These are phyloP conservation scores for Drosophila birchii DNA, from an alignment of 2,888 invertebrate species.

Conservation along the genomic window DNA sequence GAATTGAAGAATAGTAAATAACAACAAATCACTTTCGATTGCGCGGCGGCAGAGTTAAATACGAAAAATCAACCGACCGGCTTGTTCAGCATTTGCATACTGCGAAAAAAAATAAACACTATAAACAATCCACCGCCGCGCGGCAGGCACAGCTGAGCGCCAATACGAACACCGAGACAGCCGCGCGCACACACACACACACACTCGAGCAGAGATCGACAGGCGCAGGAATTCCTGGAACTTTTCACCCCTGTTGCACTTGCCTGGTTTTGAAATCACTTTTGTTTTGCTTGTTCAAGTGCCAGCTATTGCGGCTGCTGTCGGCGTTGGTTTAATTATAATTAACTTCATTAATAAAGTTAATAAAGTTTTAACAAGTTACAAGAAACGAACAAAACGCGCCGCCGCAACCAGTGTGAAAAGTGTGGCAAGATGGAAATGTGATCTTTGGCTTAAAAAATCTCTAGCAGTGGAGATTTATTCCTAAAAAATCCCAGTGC, in stretches of 20 bases:
- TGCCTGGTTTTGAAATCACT: not conserved
- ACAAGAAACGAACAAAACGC: slow-evolving; percentile 28
- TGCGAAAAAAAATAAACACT: slow-evolving; percentile 47
- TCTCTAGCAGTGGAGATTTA: not conserved
- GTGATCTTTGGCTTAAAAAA: not conserved
- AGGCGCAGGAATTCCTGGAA: slow-evolving; percentile 59
- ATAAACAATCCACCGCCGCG: slow-evolving; percentile 66
- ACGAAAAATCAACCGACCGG: slow-evolving; percentile 64
- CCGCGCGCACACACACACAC: slow-evolving; percentile 22
- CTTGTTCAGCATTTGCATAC: slow-evolving; percentile 73
- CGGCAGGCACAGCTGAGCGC: slow-evolving; percentile 63
- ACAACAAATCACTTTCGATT: slow-evolving; percentile 75
- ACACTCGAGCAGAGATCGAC: slow-evolving; percentile 55
- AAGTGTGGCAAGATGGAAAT: not conserved
- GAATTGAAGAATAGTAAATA: slow-evolving; percentile 20
- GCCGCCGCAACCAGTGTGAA: slow-evolving; percentile 39
- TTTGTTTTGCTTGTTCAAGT: not conserved
- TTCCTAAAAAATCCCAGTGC: not conserved
- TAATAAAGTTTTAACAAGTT: slow-evolving; percentile 12
- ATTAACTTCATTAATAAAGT: not conserved
- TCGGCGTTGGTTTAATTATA: slow-evolving; percentile 1
- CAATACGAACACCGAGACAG: slow-evolving; percentile 28
- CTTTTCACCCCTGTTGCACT: slow-evolving; percentile 17
- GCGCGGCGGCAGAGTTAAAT: slow-evolving; percentile 47
- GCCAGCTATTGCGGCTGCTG: not conserved